Evolutionary conservation across 2,888 invertebrate genomes (phyloP), one percentile per base, ranked within the genome.

Genomic region (Cryptus armator): DNA sequence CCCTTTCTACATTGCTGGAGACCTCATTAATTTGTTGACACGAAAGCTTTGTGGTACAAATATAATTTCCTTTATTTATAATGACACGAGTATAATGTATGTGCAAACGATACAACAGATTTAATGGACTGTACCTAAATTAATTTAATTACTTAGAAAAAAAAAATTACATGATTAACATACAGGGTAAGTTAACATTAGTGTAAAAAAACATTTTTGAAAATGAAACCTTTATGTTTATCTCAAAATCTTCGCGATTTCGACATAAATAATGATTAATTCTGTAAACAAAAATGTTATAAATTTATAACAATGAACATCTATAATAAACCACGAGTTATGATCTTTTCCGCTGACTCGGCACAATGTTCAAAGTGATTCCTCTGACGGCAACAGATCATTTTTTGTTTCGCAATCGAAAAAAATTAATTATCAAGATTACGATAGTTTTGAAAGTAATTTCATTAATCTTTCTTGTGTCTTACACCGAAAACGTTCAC

Each of bases 401-500:
- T 19, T 3, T 19, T 56, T 19, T 16, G 19, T 56, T 19, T 56
- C 4, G 24, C 12, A 10, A 56, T 56, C 24, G 24, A 56, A 19
- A 56, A 10, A 12, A 56, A 56, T 56, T 3, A 10, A 24, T 24
- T 10, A 19, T 24, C 10, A 24, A 9, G 10, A 19, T 53, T 19
- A 19, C 19, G 14, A 56, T 56, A 9, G 37, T 10, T 9, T 24
- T 10, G 56, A 56, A 24, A 24, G 19, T 24, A 24, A 56, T 10
- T 37, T 12, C 19, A 56, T 24, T 56, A 53, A 24, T 56, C 12
- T 24, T 56, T 12, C 10, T 10, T 4, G 56, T 56, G 19, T 32
- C 62, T 24, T 29, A 2, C 29, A n/a, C 10, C 62, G 62, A 62
- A 32, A 62, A 32, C 74, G 46, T 62, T 75, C 46, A 16, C 16